Conservation (phyloP, 2,113 vertebrate genomes). For the Myiozetetes cayanensis region DNA sequence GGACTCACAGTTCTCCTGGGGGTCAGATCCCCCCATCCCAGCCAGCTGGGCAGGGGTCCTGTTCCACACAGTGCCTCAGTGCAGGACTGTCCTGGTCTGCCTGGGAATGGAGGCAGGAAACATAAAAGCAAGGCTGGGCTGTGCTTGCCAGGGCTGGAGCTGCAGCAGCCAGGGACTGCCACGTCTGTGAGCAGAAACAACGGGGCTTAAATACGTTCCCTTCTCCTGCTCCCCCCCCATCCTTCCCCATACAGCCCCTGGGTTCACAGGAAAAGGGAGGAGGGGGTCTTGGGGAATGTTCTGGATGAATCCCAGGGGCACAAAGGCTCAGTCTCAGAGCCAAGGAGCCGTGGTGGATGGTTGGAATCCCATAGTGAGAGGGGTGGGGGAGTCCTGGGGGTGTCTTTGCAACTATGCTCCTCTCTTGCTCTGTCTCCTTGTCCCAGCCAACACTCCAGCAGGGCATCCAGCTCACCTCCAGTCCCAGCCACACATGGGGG, state of each 20-base stretch:
- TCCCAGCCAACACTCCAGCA: fast-evolving
- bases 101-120: slow-evolving; percentile 42
- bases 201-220: background rate
- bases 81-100: background rate
- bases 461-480: fast-evolving
- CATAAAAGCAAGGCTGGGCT: slow-evolving; percentile 29
- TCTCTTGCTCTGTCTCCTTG: background rate
- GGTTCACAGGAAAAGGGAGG: background rate
- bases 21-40: background rate
- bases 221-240: background rate
- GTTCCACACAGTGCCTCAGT: fast-evolving
- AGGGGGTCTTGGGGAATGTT: background rate
- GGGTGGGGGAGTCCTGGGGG: background rate
- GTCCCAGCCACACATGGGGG: fast-evolving
- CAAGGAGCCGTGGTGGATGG: fast-evolving
- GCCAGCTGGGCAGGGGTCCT: background rate
- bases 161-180: background rate
- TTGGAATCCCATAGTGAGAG: background rate
- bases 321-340: background rate
- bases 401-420: background rate
- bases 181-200: slow-evolving; percentile 24
- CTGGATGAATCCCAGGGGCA: background rate
- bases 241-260: background rate
- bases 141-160: slow-evolving; percentile 34
- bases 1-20: background rate